phyloP scores from a whole-genome alignment of 1,140 invertebrate genomes.

The Archivesica marissinica region DNA sequence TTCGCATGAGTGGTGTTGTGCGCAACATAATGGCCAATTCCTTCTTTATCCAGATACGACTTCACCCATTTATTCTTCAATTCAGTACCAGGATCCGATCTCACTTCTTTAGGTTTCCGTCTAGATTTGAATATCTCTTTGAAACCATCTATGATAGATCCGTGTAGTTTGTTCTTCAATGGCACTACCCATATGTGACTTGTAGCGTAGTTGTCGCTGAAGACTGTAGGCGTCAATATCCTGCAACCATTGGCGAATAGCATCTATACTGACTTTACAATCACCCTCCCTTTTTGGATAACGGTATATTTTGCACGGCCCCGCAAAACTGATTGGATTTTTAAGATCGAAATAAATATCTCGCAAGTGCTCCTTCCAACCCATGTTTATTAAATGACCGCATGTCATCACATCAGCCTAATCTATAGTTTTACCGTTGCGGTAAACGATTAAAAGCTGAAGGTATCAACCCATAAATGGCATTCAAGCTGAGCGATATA shows the following conservation, averaged over 20 bases:
- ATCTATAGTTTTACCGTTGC: no score
- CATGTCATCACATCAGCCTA: no score
- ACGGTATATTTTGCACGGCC: conserved; percentile 47
- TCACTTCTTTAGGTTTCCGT: conserved; percentile 14
- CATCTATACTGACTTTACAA: conserved; percentile 49
- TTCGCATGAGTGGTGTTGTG: neutral
- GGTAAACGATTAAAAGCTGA: no score
- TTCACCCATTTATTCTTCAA: neutral
- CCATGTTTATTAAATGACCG: neutral
- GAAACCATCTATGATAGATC: neutral
- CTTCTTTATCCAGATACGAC: neutral
- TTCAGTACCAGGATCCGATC: neutral
- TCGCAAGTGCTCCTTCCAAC: conserved; percentile 53
- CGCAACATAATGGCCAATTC: no score
- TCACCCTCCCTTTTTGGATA: conserved; percentile 32
- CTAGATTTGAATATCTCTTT: neutral
- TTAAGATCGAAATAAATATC: conserved; percentile 46
- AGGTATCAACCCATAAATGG: no score
- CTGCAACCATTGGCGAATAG: conserved; percentile 53
- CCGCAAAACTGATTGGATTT: conserved; percentile 45
- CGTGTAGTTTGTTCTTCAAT: conserved; percentile 1
- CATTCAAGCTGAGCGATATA: no score
- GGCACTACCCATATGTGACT: neutral
- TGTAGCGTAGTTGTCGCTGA: conserved; percentile 38
- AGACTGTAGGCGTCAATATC: conserved; percentile 55